These are phyloP conservation scores for Rynchops niger DNA, from an alignment of 2,113 vertebrate genomes.

Conservation along the genomic window DNA sequence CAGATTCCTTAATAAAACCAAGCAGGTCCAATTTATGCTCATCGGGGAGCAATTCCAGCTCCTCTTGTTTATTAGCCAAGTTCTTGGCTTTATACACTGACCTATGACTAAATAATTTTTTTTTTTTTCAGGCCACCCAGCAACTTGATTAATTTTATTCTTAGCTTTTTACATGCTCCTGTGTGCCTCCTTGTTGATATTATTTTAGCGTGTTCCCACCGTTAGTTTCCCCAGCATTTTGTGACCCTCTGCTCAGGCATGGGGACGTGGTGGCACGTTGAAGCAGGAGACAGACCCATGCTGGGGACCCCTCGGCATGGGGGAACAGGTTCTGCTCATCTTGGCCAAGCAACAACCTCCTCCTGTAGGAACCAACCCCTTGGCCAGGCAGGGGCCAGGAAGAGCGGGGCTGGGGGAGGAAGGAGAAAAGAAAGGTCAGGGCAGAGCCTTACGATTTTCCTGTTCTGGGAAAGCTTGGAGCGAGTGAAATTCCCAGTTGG, in stretches of 20 bases:
- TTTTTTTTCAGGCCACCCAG: not conserved
- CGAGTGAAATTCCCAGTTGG: not conserved
- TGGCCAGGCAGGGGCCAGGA: not conserved
- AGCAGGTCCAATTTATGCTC: not conserved
- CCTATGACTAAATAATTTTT: not conserved
- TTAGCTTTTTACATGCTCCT: not conserved
- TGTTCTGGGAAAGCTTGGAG: not conserved
- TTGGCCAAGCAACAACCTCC: not conserved
- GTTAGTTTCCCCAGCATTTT: rapidly evolving
- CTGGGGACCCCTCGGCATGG: rapidly evolving
- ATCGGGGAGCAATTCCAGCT: not conserved
- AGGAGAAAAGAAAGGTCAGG: not conserved
- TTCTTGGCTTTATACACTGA: not conserved
- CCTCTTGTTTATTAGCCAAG: not conserved
- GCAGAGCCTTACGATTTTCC: not conserved
- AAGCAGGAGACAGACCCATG: not conserved
- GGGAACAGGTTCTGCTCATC: not conserved
- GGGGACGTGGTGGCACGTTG: not conserved
- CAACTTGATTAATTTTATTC: not conserved
- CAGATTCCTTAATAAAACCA: not conserved
- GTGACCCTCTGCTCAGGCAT: not conserved
- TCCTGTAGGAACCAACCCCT: not conserved
- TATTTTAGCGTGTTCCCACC: not conserved
- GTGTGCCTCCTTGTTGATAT: not conserved
- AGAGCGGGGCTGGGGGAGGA: rapidly evolving